Percentiles rank a stretch among this genome's conserved stretches.
Conservation (phyloP, 2,113 vertebrate species). For the Mesembrinibis cayennensis region DNA sequence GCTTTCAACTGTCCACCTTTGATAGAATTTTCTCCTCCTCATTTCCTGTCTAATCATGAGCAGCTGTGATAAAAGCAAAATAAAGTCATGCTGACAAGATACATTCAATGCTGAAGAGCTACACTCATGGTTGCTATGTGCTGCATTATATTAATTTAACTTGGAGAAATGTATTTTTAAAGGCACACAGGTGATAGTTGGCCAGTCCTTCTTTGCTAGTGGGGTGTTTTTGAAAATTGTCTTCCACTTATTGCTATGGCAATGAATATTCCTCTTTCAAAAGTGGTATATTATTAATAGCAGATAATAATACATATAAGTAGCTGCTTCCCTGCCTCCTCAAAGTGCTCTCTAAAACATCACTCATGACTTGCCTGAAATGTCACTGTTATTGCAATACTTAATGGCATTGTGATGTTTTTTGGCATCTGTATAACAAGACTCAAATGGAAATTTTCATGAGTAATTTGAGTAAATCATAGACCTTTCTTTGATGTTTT, state of each 20-base stretch:
- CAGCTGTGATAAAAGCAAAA: neutral
- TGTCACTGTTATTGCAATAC: neutral
- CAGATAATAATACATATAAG: conserved; percentile 8
- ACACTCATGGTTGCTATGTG: neutral
- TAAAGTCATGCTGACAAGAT: neutral
- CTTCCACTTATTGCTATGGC: neutral
- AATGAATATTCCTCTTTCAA: conserved; percentile 36
- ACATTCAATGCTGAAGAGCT: neutral
- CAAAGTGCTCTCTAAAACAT: neutral
- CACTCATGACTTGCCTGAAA: neutral
- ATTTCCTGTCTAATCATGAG: neutral
- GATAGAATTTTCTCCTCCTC: neutral
- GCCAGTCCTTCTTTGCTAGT: neutral
- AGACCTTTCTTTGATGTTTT: neutral
- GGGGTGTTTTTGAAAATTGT: neutral
- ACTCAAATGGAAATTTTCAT: neutral
- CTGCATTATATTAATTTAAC: neutral
- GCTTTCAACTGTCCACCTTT: neutral
- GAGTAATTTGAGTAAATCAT: neutral
- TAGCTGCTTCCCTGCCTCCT: neutral
- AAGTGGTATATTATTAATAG: neutral
- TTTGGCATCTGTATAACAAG: neutral
- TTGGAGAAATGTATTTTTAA: neutral
- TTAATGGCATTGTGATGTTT: neutral
- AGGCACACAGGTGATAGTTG: neutral